phyloP scores from a whole-genome alignment of 2,888 invertebrate genomes.

The Colostygia pectinataria region DNA sequence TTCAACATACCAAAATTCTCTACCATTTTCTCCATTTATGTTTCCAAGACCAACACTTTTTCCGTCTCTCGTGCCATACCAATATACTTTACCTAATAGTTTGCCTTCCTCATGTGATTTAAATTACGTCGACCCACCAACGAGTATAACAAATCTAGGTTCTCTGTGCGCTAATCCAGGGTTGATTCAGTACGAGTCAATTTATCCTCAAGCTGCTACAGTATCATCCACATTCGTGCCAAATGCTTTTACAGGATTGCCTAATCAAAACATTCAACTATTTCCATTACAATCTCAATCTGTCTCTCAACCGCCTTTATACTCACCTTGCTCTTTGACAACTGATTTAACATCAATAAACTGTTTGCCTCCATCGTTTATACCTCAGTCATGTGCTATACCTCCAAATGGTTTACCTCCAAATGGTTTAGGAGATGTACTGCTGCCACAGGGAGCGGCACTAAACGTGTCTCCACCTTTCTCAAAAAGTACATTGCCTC shows the following conservation, averaged over 20 bases:
- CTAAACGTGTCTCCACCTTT: background rate
- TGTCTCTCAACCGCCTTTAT: slow-evolving; percentile 8
- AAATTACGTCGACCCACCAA: background rate
- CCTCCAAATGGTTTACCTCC: background rate
- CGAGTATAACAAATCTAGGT: background rate
- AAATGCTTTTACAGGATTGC: background rate
- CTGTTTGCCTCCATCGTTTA: slow-evolving; percentile 8
- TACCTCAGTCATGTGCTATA: slow-evolving; percentile 1
- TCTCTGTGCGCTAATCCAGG: background rate
- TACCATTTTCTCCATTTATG: slow-evolving; percentile 6
- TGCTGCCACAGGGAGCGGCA: slow-evolving; percentile 2
- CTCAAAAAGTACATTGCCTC: slow-evolving; percentile 12
- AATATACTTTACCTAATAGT: slow-evolving; percentile 1
- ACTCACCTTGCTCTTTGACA: slow-evolving; percentile 6
- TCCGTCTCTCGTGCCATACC: background rate
- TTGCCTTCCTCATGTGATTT: slow-evolving; percentile 5
- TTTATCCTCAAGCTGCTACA: slow-evolving; percentile 9
- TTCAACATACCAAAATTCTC: slow-evolving; percentile 4
- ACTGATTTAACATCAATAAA: slow-evolving; percentile 7
- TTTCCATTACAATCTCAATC: slow-evolving; percentile 4
- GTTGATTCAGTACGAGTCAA: slow-evolving; percentile 8
- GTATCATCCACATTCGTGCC: background rate
- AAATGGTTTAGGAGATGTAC: background rate
- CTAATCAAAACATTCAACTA: slow-evolving; percentile 9
- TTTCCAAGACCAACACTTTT: slow-evolving; percentile 14